Evolutionary conservation across 2,113 vertebrate genomes (phyloP).

Genomic region (Heteronetta atricapilla): DNA sequence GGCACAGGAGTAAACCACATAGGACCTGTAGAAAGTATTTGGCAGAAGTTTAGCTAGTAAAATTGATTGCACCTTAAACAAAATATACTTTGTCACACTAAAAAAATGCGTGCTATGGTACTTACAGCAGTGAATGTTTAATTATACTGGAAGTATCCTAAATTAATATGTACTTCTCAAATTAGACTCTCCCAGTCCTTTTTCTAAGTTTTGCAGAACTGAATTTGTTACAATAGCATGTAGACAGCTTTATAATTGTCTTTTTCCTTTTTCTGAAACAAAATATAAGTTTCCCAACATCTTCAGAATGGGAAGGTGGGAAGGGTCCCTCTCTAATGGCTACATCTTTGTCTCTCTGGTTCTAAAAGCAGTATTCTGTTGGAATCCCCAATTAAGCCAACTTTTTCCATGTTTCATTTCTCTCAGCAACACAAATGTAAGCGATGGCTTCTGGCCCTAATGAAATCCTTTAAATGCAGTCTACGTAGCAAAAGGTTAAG

Average conservation of each 20-base stretch:
- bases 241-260: neutral
- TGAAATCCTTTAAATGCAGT: slow-evolving; percentile 47
- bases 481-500: slow-evolving; percentile 32
- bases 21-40: neutral
- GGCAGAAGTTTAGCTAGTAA: neutral
- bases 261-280: neutral
- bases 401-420: slow-evolving; percentile 40
- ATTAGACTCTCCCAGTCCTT: neutral
- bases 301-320: neutral
- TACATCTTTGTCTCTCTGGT: neutral
- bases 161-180: neutral
- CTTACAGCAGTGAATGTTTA: neutral
- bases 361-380: neutral
- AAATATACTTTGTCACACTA: neutral
- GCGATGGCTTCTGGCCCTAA: neutral
- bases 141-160: neutral
- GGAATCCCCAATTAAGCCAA: neutral
- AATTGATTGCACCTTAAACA: neutral
- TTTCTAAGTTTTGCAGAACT: neutral
- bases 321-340: neutral
- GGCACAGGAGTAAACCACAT: neutral
- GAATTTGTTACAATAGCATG: neutral
- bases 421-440: slow-evolving; percentile 20
- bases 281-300: neutral
- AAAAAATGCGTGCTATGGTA: neutral